Evolutionary conservation across 2,113 vertebrate species (phyloP), one percentile per base, ranked within the genome.

Genomic region (Ceratotherium simum): DNA sequence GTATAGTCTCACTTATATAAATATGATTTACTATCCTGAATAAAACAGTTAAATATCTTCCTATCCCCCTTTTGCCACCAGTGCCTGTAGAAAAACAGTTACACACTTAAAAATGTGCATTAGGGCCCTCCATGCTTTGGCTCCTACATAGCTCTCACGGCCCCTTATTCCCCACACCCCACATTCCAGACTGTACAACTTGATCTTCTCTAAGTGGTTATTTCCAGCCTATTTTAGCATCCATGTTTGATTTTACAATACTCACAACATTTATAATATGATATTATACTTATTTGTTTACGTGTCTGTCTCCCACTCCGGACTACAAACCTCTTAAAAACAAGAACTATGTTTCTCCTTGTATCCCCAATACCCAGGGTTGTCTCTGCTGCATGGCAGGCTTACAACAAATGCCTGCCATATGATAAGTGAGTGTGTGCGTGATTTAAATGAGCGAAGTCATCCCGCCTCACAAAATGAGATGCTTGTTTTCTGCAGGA

Each of bases 401-500:
- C 70, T 82, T 17, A 18, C 6, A 12, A 3, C 6, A 14, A 87
- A n/a, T 13, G 5, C 31, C 48, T 23, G 2, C 39, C 13, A 5
- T 8, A 12, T 48, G 23, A 56, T 36, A 8, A 79, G 56, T 36
- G 21, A 48, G 21, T 8, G 1, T 2, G 33, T 10, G 0, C 14
- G 2, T 60, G 25, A 62, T 36, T 78, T 54, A 70, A 25, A 46
- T 8, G 87, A 90, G 12, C 29, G 11, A 85, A 82, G 10, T 4
- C 36, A 67, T 62, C 18, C 3, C 0, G 29, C 20, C 48, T 89
- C 64, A 87, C 51, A 65, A 91, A 84, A 48, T n/a, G 31, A 82
- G 33, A 21, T 11, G 20, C 17, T 97, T 88, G 29, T 98, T 95
- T 98, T 97, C 67, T 96, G 36, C 64, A 99, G 99, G 99, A 80